Evolutionary conservation across 2,888 invertebrate genomes (phyloP), one percentile per base, ranked within the genome.

Genomic region (Drosophila histrio): DNA sequence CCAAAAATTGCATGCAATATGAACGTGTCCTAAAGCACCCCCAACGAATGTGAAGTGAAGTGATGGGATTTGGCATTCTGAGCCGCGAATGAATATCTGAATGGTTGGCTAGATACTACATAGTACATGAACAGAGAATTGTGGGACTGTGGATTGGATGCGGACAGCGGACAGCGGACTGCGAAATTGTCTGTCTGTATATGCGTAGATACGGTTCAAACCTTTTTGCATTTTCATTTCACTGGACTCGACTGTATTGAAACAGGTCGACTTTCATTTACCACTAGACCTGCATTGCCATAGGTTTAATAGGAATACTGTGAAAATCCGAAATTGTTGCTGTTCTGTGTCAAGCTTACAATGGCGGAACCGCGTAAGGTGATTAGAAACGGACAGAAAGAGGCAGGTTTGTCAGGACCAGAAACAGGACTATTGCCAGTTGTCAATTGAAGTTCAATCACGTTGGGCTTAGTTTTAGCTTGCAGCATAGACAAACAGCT

Each of bases 201-300:
- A 15, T 15, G 53, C 57, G 65, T 53, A 68, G 68, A 67, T 83
- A 77, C 60, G 73, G 74, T 61, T 53, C 21, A 57, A 54, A 44
- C 49, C 8, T 46, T 46, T 66, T 59, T 46, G 28, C 58, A 66
- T 71, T 76, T 84, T 69, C 68, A 78, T 73, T 73, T 70, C 70
- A 67, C 57, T 63, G 62, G 64, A 57, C 50, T 38, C 38, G 49
- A 59, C 56, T 57, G 60, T 67, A 74, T 67, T 75, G 67, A 60
- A 74, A 50, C 49, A 39, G 75, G 39, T 49, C 59, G 32, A 54
- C 36, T 39, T 43, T 44, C 54, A 46, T 63, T 58, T 64, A 30
- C 32, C 8, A 39, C 32, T 11, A 39, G 47, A 47, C 53, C 17
- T 13, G 34, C 49, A 56, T 41, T 21, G 50, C 49, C 59, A 53